A percentile compares a stretch with the other conserved stretches of the same genome.
Conservation (phyloP, 2,797 vertebrate genomes). For the Knipowitschia caucasica region DNA sequence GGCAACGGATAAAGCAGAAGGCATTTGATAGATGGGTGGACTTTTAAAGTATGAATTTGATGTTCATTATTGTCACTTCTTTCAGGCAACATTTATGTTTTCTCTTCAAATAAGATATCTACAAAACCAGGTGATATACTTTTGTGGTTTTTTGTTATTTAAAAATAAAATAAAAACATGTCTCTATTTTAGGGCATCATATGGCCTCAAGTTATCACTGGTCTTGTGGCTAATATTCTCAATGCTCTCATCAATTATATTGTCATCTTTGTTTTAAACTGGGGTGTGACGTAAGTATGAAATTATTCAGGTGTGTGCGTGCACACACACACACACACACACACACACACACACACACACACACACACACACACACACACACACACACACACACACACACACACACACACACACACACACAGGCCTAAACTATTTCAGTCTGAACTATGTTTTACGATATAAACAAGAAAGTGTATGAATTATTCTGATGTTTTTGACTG, state of each 20-base stretch:
- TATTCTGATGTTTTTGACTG: too few relatives aligned
- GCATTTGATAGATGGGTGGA: too few relatives aligned
- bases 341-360: too few relatives aligned
- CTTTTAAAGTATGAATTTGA: background rate
- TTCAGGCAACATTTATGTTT: slow-evolving; percentile 70
- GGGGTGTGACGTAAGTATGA: slow-evolving; percentile 86
- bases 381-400: too few relatives aligned
- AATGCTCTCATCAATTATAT: slow-evolving; percentile 85
- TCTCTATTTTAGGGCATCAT: slow-evolving; percentile 80
- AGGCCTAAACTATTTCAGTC: too few relatives aligned
- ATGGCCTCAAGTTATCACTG: slow-evolving; percentile 84
- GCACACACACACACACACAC: too few relatives aligned
- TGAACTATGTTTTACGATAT: too few relatives aligned
- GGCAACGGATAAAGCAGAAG: too few relatives aligned
- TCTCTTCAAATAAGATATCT: slow-evolving; percentile 62
- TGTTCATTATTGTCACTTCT: background rate
- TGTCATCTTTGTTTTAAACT: slow-evolving; percentile 75
- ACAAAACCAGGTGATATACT: slow-evolving; percentile 73
- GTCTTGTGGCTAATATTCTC: slow-evolving; percentile 79
- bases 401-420: too few relatives aligned
- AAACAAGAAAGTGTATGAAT: too few relatives aligned
- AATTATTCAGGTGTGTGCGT: background rate
- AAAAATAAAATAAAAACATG: background rate
- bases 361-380: too few relatives aligned
- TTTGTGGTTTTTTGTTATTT: too few relatives aligned